phyloP scores from a whole-genome alignment of 2,113 vertebrate species.

The Sisor rabdophorus region DNA sequence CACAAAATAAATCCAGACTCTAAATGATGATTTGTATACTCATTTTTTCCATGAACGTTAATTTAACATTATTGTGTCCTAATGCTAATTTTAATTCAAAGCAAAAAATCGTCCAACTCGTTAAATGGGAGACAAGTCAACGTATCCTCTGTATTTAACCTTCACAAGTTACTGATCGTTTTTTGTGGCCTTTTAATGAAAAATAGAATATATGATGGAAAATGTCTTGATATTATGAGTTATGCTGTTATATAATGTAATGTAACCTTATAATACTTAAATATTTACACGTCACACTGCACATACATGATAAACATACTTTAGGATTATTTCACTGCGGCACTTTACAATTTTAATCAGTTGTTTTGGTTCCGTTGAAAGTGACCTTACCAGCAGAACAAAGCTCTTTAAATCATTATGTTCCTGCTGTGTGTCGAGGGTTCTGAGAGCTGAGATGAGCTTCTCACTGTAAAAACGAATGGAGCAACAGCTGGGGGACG shows the following conservation, averaged over 20 bases:
- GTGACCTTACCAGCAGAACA: slow-evolving; percentile 18
- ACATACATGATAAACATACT: not conserved
- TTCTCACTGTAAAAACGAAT: slow-evolving; percentile 22
- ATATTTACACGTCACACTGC: too few relatives aligned
- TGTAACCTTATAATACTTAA: not conserved
- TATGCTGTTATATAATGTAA: not conserved
- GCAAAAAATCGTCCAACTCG: too few relatives aligned
- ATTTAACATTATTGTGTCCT: too few relatives aligned
- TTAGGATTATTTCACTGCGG: not conserved
- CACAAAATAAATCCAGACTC: too few relatives aligned
- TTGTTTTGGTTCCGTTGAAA: not conserved
- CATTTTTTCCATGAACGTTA: too few relatives aligned
- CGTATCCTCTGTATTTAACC: too few relatives aligned
- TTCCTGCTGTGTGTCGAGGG: slow-evolving; percentile 22
- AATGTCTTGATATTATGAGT: too few relatives aligned
- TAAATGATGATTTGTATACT: too few relatives aligned
- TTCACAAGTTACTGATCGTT: too few relatives aligned
- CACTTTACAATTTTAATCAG: not conserved
- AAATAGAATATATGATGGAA: not conserved
- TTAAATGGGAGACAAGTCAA: too few relatives aligned
- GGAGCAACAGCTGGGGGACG: slow-evolving; percentile 40
- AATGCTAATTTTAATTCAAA: too few relatives aligned
- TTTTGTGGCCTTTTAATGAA: not conserved
- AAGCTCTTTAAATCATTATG: slow-evolving; percentile 44
- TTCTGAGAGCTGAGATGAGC: slow-evolving; percentile 33